Conservation (phyloP, 2,888 invertebrate species). For the Caenorhabditis zanzibari region DNA sequence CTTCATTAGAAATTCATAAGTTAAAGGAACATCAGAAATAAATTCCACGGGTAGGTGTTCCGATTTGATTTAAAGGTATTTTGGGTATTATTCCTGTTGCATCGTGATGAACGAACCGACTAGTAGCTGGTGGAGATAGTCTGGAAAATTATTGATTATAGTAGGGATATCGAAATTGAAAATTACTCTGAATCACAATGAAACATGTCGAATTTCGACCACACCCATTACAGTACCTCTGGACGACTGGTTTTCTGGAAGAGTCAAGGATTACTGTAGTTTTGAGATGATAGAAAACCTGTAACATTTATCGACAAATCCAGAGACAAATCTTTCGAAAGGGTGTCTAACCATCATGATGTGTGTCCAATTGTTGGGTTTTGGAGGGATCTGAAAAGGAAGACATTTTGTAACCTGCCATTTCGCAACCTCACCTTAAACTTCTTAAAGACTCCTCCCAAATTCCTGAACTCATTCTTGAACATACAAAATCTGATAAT, state of each 20-base stretch:
- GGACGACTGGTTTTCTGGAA: slow-evolving; percentile 55
- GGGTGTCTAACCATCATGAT: slow-evolving; percentile 74
- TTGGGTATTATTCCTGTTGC: slow-evolving; percentile 77
- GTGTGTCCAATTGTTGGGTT: slow-evolving; percentile 56
- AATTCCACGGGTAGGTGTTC: slow-evolving; percentile 13
- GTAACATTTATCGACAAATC: slow-evolving; percentile 75
- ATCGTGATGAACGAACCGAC: slow-evolving; percentile 80
- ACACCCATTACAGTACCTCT: slow-evolving; percentile 70
- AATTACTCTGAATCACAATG: slow-evolving; percentile 70
- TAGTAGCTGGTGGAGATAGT: slow-evolving; percentile 76
- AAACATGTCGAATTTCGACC: slow-evolving; percentile 74
- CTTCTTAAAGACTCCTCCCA: slow-evolving; percentile 46
- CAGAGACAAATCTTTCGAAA: slow-evolving; percentile 73
- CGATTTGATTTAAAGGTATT: slow-evolving; percentile 51
- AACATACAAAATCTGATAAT: slow-evolving; percentile 60
- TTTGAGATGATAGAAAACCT: slow-evolving; percentile 47
- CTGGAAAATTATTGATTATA: no score
- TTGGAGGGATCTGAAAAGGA: background rate
- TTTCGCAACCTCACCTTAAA: slow-evolving; percentile 34
- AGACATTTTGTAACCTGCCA: no score
- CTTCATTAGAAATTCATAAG: no score
- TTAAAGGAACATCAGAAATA: slow-evolving; percentile 11
- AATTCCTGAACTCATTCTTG: slow-evolving; percentile 60
- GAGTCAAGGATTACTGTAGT: background rate
- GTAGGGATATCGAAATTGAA: no score